Percentiles rank a stretch among this genome's conserved stretches.
Evolutionary conservation across 1,140 invertebrate genomes (phyloP).

Genomic region (Diorhabda elongata): DNA sequence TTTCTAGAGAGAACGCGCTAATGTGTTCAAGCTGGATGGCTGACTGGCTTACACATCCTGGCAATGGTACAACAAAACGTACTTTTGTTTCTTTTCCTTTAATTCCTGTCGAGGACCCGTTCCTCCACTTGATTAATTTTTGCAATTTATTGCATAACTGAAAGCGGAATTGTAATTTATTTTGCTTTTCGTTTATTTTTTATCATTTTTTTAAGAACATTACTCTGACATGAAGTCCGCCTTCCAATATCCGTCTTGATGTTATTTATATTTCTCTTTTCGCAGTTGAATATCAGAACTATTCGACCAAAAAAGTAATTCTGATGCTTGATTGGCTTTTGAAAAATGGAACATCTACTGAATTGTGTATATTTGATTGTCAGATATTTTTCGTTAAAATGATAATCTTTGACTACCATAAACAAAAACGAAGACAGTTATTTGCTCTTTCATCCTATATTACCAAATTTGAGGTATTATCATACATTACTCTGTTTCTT

Average conservation of each 20-base stretch:
- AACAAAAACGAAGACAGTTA: too few species aligned
- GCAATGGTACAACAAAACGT: conserved; percentile 33
- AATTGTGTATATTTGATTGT: neutral
- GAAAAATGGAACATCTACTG: conserved; percentile 3
- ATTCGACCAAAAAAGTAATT: conserved; percentile 8
- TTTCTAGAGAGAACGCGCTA: conserved; percentile 10
- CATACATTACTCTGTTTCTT: too few species aligned
- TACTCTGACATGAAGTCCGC: conserved; percentile 15
- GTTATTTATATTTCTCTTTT: conserved; percentile 20
- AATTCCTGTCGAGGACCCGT: conserved; percentile 37
- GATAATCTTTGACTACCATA: too few species aligned
- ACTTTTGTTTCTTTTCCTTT: conserved; percentile 37
- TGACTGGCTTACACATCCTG: conserved; percentile 22
- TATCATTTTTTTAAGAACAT: neutral
- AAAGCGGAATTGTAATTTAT: conserved; percentile 34
- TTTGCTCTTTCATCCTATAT: too few species aligned
- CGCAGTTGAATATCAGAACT: conserved; percentile 11
- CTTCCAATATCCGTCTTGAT: conserved; percentile 13
- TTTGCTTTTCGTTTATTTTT: conserved; percentile 18
- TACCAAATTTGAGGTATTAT: too few species aligned
- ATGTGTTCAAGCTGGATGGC: conserved; percentile 18
- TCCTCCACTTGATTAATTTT: conserved; percentile 41
- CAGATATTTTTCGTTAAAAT: conserved; percentile 8
- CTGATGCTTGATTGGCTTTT: conserved; percentile 12
- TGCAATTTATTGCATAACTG: conserved; percentile 39